These are phyloP conservation scores for Ganaspis sp. DNA, from an alignment of 1,140 invertebrate genomes.

Conservation along the genomic window DNA sequence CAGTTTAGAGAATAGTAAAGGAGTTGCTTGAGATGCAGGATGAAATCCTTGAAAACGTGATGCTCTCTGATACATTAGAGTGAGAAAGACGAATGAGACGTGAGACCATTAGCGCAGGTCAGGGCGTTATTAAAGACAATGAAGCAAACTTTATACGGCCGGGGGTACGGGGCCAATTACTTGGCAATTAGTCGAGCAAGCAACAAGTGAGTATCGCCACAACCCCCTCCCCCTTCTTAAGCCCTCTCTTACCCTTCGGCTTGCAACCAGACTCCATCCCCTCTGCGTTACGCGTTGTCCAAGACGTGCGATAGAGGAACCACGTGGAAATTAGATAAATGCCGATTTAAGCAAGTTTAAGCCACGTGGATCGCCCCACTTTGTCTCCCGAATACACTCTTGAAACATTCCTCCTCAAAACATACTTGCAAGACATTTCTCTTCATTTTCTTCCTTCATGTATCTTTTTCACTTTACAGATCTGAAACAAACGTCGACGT, in stretches of 20 bases:
- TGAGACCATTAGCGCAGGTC: constrained; percentile 73
- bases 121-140: constrained; percentile 76
- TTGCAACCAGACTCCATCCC: constrained; percentile 47
- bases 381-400: neutral
- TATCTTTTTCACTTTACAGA: too few relatives aligned
- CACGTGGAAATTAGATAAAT: constrained; percentile 37
- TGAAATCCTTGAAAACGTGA: constrained; percentile 5
- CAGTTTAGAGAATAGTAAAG: neutral
- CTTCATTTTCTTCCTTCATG: neutral
- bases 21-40: neutral
- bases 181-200: constrained; percentile 76
- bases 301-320: constrained; percentile 48
- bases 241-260: constrained; percentile 49
- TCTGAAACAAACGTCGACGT: too few relatives aligned
- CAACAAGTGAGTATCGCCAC: constrained; percentile 74
- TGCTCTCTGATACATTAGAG: constrained; percentile 14
- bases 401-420: neutral
- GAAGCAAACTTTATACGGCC: constrained; percentile 75
- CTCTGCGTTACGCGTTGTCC: constrained; percentile 49
- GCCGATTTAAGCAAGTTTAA: constrained; percentile 35
- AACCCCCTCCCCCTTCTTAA: constrained; percentile 49
- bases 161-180: constrained; percentile 71
- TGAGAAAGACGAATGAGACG: constrained; percentile 60
- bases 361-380: constrained; percentile 30
- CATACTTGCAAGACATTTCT: neutral